Evolutionary conservation across 1,140 invertebrate genomes (phyloP), one percentile per base, ranked within the genome.

Genomic region (Trichogramma pretiosum): DNA sequence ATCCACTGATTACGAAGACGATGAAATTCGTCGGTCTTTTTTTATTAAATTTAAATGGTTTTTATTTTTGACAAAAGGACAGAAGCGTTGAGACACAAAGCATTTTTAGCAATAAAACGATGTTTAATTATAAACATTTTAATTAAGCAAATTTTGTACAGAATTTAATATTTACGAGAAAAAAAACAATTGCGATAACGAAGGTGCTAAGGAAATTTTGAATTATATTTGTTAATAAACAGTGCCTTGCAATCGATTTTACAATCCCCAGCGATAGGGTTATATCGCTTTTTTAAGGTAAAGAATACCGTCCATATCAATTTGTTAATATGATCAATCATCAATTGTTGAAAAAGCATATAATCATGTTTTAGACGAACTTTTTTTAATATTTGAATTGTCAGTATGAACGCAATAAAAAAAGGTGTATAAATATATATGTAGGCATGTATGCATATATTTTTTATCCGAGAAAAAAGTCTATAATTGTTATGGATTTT

Each of bases 301-400:
- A 64, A 63, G 66, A n/a, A n/a, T n/a, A 66, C 67, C 66, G 65
- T 68, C 66, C 64, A 70, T 68, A 62, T 48, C 40, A 56, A 65
- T 47, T 65, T 56, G 56, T 64, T 65, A 64, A 60, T 57, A 54
- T 53, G 53, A 64, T 58, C 46, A 39, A 61, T 52, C 56, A 54
- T 47, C 59, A 60, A 61, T 64, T 61, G 57, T 67, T 67, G 53
- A 57, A 58, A n/a, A 57, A 53, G 48, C 48, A 54, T 47, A 52
- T 43, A n/a, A 47, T 52, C 54, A 54, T 56, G 54, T 57, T 54
- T 59, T 57, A 60, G 43, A 57, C 48, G 28, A 51, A 41, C 51
- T 47, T n/a, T n/a, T 56, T 54, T 56, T 46, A 56, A 56, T 56
- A 54, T 51, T 62, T 35, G 48, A 48, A 46, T 50, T 44, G 42